These are phyloP conservation scores for Papilio glaucus DNA, from an alignment of 1,140 invertebrate species.

Conservation along the genomic window DNA sequence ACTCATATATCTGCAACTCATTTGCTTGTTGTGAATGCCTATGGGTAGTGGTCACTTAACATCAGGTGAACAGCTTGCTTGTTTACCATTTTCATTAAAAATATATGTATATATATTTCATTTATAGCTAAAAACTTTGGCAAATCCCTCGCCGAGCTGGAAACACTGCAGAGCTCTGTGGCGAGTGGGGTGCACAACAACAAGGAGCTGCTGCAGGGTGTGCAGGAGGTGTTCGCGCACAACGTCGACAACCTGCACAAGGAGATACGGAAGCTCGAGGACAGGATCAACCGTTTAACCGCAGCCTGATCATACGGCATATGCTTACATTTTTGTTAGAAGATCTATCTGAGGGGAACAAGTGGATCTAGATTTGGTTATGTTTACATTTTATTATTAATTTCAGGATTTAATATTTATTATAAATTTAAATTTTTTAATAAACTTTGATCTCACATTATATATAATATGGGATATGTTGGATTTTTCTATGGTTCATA, in stretches of 20 bases:
- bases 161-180: conserved; percentile 91
- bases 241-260: conserved; percentile 90
- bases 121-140: conserved; percentile 92
- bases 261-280: conserved; percentile 90
- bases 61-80: no score
- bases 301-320: conserved; percentile 48
- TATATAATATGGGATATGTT: no score
- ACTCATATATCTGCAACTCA: no score
- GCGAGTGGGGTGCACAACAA: conserved; percentile 89
- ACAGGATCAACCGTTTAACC: conserved; percentile 84
- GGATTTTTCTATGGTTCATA: no score
- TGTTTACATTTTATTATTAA: conserved; percentile 29
- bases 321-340: not conserved
- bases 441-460: no score
- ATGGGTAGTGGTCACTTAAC: no score
- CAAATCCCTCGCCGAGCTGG: conserved; percentile 92
- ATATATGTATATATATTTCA: no score
- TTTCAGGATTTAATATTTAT: no score
- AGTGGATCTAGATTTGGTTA: conserved; percentile 26
- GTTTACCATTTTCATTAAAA: no score
- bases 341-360: not conserved
- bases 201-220: conserved; percentile 90
- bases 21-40: no score
- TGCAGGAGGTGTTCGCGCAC: conserved; percentile 90
- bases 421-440: no score